Evolutionary conservation across 2,888 invertebrate species (phyloP).

Genomic region (Lasioglossum figueresi): DNA sequence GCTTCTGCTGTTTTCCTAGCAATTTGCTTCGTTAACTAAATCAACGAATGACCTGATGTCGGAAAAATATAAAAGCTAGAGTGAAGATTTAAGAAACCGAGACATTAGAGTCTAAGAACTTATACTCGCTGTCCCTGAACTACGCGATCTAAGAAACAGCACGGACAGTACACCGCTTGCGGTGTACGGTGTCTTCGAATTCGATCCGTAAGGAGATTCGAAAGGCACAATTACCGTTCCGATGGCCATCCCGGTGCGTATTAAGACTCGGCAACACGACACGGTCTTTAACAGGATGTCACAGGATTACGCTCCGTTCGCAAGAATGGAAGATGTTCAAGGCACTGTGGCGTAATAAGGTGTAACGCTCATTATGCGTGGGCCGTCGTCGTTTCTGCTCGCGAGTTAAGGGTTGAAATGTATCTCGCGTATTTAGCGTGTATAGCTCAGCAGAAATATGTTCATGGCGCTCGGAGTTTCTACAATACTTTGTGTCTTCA

Average conservation of each 20-base stretch:
- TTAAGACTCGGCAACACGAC: constrained; percentile 29
- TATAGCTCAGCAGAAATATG: constrained; percentile 30
- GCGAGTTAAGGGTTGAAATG: constrained; percentile 39
- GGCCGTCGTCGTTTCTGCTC: constrained; percentile 34
- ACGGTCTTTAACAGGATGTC: constrained; percentile 56
- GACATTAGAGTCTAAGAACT: no score
- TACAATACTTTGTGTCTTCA: constrained; percentile 13
- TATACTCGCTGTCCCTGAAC: no score
- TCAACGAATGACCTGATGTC: neutral
- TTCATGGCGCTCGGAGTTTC: constrained; percentile 13
- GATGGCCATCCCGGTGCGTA: constrained; percentile 28
- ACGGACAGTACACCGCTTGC: neutral
- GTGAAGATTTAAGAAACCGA: neutral
- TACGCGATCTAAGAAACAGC: no score
- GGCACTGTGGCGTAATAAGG: constrained; percentile 53
- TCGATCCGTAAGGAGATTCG: constrained; percentile 3
- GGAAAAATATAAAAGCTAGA: neutral
- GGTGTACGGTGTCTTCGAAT: neutral
- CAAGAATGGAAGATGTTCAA: constrained; percentile 52
- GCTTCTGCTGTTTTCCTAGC: neutral
- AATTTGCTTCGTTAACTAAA: neutral
- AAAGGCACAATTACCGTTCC: constrained; percentile 38
- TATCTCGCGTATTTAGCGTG: constrained; percentile 24
- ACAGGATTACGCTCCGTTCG: constrained; percentile 45
- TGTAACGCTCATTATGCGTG: constrained; percentile 56